A percentile compares a stretch with the other conserved stretches of the same genome.
phyloP scores from a whole-genome alignment of 2,113 vertebrate genomes.

The Shinisaurus crocodilurus region DNA sequence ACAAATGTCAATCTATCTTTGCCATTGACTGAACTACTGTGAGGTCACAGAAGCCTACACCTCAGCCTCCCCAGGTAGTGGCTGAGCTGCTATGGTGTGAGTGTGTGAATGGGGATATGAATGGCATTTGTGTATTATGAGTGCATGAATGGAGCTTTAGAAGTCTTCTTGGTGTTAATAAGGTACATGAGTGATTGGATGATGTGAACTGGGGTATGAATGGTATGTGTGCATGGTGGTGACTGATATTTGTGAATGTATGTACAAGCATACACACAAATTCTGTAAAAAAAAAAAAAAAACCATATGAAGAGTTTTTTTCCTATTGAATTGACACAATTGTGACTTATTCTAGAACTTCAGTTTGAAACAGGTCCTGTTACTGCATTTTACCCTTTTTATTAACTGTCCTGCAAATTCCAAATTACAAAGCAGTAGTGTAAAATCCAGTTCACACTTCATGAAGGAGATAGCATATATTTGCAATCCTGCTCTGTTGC shows the following conservation, averaged over 20 bases:
- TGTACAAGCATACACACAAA: too few species aligned
- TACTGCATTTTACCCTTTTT: not conserved
- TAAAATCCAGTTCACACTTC: not conserved
- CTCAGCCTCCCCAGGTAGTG: not conserved
- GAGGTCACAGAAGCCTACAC: not conserved
- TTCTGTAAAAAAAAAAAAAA: too few species aligned
- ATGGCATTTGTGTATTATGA: not conserved
- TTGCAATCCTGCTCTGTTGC: not conserved
- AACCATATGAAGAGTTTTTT: too few species aligned
- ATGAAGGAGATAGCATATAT: not conserved
- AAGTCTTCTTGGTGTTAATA: not conserved
- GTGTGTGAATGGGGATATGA: too few species aligned
- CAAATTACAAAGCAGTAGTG: not conserved
- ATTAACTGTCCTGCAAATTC: not conserved
- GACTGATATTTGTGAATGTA: too few species aligned
- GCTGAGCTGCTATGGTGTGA: not conserved
- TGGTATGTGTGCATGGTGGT: too few species aligned
- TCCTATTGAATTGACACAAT: too few species aligned
- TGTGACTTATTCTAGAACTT: too few species aligned
- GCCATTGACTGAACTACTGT: not conserved
- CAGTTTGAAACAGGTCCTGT: too few species aligned
- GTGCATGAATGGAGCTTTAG: not conserved
- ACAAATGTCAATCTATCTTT: not conserved
- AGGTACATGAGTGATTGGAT: not conserved
- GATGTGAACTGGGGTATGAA: too few species aligned